These are phyloP conservation scores for Clivina fossor DNA, from an alignment of 2,888 invertebrate species.

Conservation along the genomic window DNA sequence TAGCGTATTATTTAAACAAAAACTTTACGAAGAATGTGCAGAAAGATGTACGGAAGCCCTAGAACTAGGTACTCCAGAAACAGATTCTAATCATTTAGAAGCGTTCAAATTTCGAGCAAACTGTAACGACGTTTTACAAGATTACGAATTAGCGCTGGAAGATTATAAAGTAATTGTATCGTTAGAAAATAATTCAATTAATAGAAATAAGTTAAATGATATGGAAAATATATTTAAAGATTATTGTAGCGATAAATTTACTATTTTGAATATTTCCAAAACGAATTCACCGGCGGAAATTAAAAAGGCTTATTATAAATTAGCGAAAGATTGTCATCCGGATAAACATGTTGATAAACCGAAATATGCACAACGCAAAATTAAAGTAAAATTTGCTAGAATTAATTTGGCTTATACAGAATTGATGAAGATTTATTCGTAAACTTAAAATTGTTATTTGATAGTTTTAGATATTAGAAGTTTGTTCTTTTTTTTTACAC, in stretches of 20 bases:
- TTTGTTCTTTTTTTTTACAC: no score
- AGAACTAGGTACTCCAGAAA: no score
- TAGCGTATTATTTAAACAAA: constrained; percentile 7
- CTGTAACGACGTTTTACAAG: constrained; percentile 11
- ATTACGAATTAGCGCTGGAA: constrained; percentile 21
- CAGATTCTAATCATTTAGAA: not conserved
- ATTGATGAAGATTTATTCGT: not conserved
- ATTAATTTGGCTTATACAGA: constrained; percentile 19
- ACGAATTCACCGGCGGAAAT: constrained; percentile 8
- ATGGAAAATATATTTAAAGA: constrained; percentile 4
- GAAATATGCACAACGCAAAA: constrained; percentile 6
- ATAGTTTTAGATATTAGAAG: no score
- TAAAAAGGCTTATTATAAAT: constrained; percentile 22
- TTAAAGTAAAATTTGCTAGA: constrained; percentile 16
- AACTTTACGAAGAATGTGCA: constrained; percentile 7
- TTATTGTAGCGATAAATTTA: constrained; percentile 13
- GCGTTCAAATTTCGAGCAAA: constrained; percentile 22
- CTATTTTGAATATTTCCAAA: constrained; percentile 11
- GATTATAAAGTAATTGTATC: constrained; percentile 18
- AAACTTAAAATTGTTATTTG: no score
- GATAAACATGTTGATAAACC: constrained; percentile 18
- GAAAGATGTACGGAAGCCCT: constrained; percentile 9
- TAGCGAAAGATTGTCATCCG: constrained; percentile 19
- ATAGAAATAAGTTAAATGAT: constrained; percentile 10
- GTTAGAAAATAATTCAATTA: not conserved